Evolutionary conservation across 2,888 invertebrate species (phyloP), one percentile per base, ranked within the genome.

Genomic region (Leucophora obtusa): DNA sequence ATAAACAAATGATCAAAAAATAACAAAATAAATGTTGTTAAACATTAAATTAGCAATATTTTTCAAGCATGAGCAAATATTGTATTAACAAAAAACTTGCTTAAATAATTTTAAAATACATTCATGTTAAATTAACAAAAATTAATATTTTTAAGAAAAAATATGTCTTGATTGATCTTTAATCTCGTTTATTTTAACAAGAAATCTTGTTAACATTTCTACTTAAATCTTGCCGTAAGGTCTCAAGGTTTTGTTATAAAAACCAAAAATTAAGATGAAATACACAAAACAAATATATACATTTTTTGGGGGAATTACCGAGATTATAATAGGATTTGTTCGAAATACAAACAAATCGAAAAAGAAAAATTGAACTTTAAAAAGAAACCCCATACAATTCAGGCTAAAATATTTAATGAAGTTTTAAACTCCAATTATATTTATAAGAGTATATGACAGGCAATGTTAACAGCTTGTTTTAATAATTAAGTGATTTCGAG

Each of bases 201-300:
- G 59, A 58, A 65, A 21, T 59, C 58, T n/a, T 24, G 51, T 58
- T 50, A 50, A 58, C 28, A 47, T 11, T 51, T 73, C 63, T 43
- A n/a, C n/a, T n/a, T n/a, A 51, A 35, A 58, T 51, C 59, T 51
- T 50, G 17, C 72, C 50, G 28, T 33, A 47, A 21, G 33, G 47
- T 28, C 47, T 50, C 51, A 59, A 65, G 63, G 63, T 65, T 56
- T 51, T 51, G 2, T 28, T 28, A 6, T 14, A 51, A 35, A 35
- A 5, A 28, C 50, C 50, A 70, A 70, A 58, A 28, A 56, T 63
- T 58, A n/a, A 11, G 2, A 56, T 1, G 43, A 70, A 9, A 28
- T 24, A 69, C 50, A 18, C 1, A 18, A 18, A 58, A 43, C 6
- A 28, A 6, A 28, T 28, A 10, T 10, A 5, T 35, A 35, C 2